Conservation (phyloP, 2,888 invertebrate species). For the Tiphia femorata region DNA sequence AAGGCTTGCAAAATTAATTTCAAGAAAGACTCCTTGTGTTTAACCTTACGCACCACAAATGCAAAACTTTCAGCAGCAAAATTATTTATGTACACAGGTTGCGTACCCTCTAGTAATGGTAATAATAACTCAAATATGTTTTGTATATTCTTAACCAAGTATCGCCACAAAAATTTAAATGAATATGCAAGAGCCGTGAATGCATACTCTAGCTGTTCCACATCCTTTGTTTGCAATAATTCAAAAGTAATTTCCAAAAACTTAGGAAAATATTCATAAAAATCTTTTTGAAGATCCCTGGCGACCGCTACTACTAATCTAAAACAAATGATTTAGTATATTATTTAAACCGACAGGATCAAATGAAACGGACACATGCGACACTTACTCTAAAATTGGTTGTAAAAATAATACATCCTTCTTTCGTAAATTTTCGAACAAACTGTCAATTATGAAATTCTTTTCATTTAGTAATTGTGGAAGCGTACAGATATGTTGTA, state of each 20-base stretch:
- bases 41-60: conserved; percentile 91
- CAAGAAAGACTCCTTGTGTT: conserved; percentile 82
- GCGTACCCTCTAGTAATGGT: conserved; percentile 82
- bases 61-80: conserved; percentile 98
- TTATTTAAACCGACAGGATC: no score
- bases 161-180: conserved; percentile 90
- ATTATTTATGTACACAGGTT: conserved; percentile 87
- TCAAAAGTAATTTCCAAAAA: conserved; percentile 82
- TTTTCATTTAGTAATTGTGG: conserved; percentile 87
- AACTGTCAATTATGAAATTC: conserved; percentile 79
- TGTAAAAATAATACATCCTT: conserved; percentile 82
- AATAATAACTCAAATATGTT: conserved; percentile 79
- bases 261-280: conserved; percentile 86
- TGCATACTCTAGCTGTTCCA: conserved; percentile 88
- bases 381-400: conserved; percentile 89
- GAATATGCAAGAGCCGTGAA: conserved; percentile 89
- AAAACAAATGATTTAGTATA: conserved; percentile 19
- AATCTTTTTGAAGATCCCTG: conserved; percentile 89
- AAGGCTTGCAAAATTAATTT: conserved; percentile 78
- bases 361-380: background rate
- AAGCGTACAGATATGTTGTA: conserved; percentile 82
- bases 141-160: conserved; percentile 83
- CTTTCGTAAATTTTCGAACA: conserved; percentile 81
- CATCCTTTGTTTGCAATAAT: conserved; percentile 81
- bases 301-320: conserved; percentile 88